Conservation (phyloP, 2,797 vertebrate genomes). For the Micrastur ruficollis region DNA sequence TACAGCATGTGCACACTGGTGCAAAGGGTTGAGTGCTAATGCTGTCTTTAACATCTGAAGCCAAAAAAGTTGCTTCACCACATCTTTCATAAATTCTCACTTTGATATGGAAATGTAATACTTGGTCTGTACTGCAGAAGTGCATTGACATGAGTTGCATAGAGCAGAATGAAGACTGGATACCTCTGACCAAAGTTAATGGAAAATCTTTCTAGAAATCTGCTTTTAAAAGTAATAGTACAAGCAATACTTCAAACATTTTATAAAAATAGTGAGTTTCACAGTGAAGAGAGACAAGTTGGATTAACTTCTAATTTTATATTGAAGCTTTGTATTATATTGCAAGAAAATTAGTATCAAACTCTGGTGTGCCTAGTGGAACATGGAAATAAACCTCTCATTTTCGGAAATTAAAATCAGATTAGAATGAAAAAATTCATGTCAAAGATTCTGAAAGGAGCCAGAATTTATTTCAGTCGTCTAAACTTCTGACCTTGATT, state of each 20-base stretch:
- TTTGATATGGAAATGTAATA: not conserved
- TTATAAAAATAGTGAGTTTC: not conserved
- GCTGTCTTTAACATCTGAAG: not conserved
- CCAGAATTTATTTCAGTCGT: not conserved
- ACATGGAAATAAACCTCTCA: not conserved
- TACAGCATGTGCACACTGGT: rapidly evolving
- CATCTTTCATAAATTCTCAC: not conserved
- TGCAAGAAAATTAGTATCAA: not conserved
- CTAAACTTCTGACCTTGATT: not conserved
- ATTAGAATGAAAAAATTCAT: too few species aligned
- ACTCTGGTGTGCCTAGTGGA: not conserved
- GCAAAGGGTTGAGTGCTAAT: not conserved
- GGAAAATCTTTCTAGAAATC: not conserved
- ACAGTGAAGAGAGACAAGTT: not conserved
- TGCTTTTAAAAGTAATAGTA: not conserved
- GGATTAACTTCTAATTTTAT: not conserved
- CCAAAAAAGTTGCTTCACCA: not conserved
- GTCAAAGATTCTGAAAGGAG: not conserved
- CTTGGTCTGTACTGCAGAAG: not conserved
- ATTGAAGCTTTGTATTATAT: not conserved
- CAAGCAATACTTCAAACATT: not conserved
- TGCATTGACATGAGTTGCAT: not conserved
- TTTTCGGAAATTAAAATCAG: not conserved
- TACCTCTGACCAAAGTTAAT: not conserved
- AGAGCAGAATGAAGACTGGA: not conserved